These are phyloP conservation scores for Scytalopus superciliaris DNA, from an alignment of 2,113 vertebrate species.

Conservation along the genomic window DNA sequence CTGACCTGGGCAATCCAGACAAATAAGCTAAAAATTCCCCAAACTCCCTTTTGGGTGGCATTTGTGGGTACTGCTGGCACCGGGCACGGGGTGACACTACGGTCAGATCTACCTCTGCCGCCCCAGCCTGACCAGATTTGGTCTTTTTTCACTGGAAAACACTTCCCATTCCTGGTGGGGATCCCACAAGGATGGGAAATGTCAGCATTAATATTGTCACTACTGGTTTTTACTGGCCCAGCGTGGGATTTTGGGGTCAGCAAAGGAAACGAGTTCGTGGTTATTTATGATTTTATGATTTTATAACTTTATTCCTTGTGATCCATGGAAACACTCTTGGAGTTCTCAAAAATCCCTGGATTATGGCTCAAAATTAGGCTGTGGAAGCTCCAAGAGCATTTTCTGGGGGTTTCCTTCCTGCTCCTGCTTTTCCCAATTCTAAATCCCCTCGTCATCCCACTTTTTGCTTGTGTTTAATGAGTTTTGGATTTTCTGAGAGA, in stretches of 20 bases:
- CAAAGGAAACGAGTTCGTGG: background rate
- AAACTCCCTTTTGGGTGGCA: background rate
- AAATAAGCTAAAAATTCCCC: background rate
- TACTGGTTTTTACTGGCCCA: background rate
- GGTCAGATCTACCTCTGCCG: background rate
- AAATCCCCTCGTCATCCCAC: too few relatives aligned
- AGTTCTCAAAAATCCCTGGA: background rate
- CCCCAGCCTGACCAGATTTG: background rate
- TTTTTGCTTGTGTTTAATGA: background rate
- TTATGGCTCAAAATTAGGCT: background rate
- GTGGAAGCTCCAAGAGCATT: background rate
- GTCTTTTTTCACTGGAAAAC: background rate
- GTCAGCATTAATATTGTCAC: background rate
- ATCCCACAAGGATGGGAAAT: fast-evolving
- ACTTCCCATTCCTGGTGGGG: background rate
- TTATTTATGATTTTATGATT: background rate
- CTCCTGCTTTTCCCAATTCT: background rate
- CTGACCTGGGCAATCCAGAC: background rate
- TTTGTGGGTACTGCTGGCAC: background rate
- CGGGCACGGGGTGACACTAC: background rate
- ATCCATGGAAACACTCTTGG: background rate
- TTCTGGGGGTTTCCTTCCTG: background rate
- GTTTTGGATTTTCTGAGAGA: background rate
- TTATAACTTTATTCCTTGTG: background rate
- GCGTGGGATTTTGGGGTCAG: background rate